phyloP scores from a whole-genome alignment of 1,140 invertebrate species.

The Drosophila ohnishii region DNA sequence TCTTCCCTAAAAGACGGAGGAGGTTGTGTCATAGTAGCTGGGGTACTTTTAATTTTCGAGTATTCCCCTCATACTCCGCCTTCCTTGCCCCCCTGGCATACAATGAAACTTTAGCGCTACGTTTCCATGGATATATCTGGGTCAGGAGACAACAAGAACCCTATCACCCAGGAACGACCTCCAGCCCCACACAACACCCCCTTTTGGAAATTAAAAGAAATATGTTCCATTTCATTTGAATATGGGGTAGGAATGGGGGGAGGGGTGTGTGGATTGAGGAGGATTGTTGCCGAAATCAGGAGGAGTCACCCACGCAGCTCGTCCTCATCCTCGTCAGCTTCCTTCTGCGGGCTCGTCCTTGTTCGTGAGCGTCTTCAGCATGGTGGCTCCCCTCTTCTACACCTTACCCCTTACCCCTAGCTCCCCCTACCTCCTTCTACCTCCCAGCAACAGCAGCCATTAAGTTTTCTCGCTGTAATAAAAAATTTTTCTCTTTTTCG shows the following conservation, averaged over 20 bases:
- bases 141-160: conserved; percentile 31
- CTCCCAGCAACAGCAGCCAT: conserved; percentile 60
- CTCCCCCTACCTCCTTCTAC: not conserved
- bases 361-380: conserved; percentile 28
- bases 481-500: conserved; percentile 73
- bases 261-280: no score
- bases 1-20: not conserved
- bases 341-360: conserved; percentile 6
- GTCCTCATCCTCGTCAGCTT: not conserved
- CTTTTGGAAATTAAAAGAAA: conserved; percentile 45
- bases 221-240: conserved; percentile 67
- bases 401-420: conserved; percentile 8
- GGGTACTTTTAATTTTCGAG: conserved; percentile 28
- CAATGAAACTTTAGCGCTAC: conserved; percentile 18
- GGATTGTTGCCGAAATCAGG: conserved; percentile 33
- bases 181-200: not conserved
- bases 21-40: not conserved
- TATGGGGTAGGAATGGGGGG: not conserved
- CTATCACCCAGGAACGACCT: conserved; percentile 2
- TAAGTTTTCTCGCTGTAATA: conserved; percentile 81
- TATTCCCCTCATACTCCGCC: not conserved
- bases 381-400: conserved; percentile 9
- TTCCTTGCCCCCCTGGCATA: not conserved
- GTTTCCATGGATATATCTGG: conserved; percentile 42
- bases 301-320: conserved; percentile 38